Evolutionary conservation across 1,140 invertebrate genomes (phyloP).

Genomic region (Zaprionus camerounensis): DNA sequence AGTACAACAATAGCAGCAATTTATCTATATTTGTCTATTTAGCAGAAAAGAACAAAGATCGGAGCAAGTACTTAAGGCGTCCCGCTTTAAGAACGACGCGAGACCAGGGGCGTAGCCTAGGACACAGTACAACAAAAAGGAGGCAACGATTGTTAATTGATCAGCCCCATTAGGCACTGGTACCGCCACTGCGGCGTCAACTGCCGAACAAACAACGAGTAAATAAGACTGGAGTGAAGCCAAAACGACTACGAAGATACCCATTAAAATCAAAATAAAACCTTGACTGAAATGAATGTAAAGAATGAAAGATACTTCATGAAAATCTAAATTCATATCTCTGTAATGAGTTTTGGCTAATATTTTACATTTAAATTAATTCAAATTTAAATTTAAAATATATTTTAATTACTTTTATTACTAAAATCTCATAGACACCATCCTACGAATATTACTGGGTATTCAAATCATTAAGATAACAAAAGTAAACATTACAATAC

Average conservation of each 20-base stretch:
- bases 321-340: not conserved
- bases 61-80: constrained; percentile 12
- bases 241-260: not conserved
- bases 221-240: not conserved
- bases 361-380: no score
- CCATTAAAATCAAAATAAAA: not conserved
- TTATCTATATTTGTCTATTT: constrained; percentile 55
- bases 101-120: not conserved
- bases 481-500: constrained; percentile 45
- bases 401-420: not conserved
- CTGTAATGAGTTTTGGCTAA: not conserved
- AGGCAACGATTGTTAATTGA: not conserved
- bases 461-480: constrained; percentile 50
- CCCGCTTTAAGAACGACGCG: not conserved
- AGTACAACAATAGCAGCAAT: constrained; percentile 42
- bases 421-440: not conserved
- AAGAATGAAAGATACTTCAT: not conserved
- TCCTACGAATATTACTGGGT: not conserved
- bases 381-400: no score
- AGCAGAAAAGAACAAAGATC: constrained; percentile 33
- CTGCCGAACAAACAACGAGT: not conserved
- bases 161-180: not conserved
- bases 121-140: not conserved
- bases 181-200: not conserved
- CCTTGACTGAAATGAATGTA: not conserved